These are phyloP conservation scores for Microctenopoma stevenorrisi DNA, from an alignment of 2,797 vertebrate species.

Conservation along the genomic window DNA sequence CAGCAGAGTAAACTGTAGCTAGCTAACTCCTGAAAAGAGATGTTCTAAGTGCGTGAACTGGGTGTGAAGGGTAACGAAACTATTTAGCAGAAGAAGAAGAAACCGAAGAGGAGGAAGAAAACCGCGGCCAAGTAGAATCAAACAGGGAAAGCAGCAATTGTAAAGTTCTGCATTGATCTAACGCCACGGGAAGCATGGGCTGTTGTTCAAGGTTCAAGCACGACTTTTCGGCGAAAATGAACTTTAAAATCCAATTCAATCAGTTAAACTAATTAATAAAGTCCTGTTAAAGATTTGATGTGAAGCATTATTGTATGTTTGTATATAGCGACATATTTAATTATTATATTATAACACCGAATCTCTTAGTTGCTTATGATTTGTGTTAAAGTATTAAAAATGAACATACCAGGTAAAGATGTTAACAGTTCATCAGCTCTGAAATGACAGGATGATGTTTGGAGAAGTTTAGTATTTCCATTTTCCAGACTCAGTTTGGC, in stretches of 20 bases:
- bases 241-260: background rate
- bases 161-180: background rate
- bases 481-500: background rate
- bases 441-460: background rate
- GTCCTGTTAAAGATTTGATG: fast-evolving
- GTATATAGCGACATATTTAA: background rate
- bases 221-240: too few relatives aligned
- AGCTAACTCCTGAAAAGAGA: too few relatives aligned
- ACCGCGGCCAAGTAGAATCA: background rate
- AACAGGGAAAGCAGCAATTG: background rate
- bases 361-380: background rate
- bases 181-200: slow-evolving; percentile 29
- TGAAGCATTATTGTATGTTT: fast-evolving
- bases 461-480: slow-evolving; percentile 16
- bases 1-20: too few relatives aligned
- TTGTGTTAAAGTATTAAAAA: background rate
- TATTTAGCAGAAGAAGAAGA: slow-evolving; percentile 1
- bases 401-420: slow-evolving; percentile 38
- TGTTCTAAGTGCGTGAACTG: background rate
- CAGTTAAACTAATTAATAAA: background rate
- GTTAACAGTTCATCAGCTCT: slow-evolving; percentile 5
- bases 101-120: background rate
- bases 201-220: fast-evolving
- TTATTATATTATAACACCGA: background rate
- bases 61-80: slow-evolving; percentile 19